Base-by-base conservation (phyloP, 2,797 vertebrate species). In the Paguma larvata region DNA sequence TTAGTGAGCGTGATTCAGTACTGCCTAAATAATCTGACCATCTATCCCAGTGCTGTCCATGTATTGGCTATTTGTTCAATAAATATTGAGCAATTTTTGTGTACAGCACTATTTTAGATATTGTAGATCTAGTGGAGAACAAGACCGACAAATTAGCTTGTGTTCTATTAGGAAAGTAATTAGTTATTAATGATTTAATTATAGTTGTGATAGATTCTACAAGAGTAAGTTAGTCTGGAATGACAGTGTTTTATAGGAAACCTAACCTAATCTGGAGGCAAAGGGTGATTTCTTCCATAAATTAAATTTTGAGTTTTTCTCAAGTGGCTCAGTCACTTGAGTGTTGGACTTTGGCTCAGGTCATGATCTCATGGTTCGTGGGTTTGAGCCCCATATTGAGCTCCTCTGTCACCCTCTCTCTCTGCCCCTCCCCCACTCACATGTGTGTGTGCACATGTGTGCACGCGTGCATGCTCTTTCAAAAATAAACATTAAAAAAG, bases 171-270 rank as follows among this genome's bases (percentile, higher is more conserved):
- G n/a, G 15, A 63, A 78, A 67, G 23, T 94, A 79, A 75, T 79
- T 38, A 62, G 83, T 78, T 96, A 78, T 70, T 94, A 89, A 75
- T 92, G n/a, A 73, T 84, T 86, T 79, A 85, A 91, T 90, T 96
- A 68, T 3, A 90, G 32, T 59, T 96, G 12, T 91, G 87, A 51
- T 63, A 51, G 23, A 53, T 90, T 96, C 19, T 92, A 84, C 2
- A 89, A 68, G 65, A 78, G 46, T 30, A 51, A 38, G 2, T 65
- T 86, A 63, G 4, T 84, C 72, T 95, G 46, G 27, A 90, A 75
- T 88, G 59, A 30, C 34, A 88, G 7, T 53, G 59, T 80, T 85
- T 92, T 78, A 75, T 51, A 75, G 44, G 23, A 91, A 79, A 85
- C 14, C 53, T 92, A 77, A 72, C 44, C 18, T 79, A 70, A 67